These are phyloP conservation scores for Diabrotica virgifera DNA, from an alignment of 1,140 invertebrate species.

Conservation along the genomic window DNA sequence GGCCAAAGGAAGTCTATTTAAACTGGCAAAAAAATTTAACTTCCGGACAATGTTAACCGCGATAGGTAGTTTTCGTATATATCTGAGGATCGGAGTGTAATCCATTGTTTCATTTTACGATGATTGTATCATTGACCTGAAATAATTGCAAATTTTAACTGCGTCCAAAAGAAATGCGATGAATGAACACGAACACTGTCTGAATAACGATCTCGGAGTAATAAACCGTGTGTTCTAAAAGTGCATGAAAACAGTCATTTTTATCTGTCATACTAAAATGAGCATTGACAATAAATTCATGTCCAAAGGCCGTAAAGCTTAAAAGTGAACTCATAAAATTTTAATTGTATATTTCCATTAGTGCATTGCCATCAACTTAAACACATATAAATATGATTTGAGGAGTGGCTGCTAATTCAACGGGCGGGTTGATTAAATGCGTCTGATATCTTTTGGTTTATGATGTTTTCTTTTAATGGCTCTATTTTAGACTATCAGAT, in stretches of 20 bases:
- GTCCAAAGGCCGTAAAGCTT: conserved; percentile 17
- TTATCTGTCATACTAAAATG: conserved; percentile 20
- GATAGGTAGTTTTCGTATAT: too few relatives aligned
- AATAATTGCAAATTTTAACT: conserved; percentile 14
- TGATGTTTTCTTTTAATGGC: too few relatives aligned
- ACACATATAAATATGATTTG: conserved; percentile 15
- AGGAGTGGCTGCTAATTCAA: background rate
- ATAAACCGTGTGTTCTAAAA: conserved; percentile 16
- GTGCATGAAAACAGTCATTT: conserved; percentile 20
- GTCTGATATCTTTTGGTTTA: too few relatives aligned
- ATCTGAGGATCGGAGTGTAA: background rate
- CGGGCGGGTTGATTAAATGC: too few relatives aligned
- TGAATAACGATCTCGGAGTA: conserved; percentile 8
- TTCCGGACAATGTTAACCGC: too few relatives aligned
- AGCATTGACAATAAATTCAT: conserved; percentile 20
- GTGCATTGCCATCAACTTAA: conserved; percentile 16
- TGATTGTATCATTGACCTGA: conserved; percentile 8
- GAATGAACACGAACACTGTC: conserved; percentile 1
- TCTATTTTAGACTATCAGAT: too few relatives aligned
- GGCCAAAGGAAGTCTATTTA: too few relatives aligned
- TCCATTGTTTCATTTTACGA: conserved; percentile 3
- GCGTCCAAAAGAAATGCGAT: background rate
- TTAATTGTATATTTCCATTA: conserved; percentile 21
- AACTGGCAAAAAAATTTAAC: too few relatives aligned
- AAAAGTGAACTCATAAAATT: conserved; percentile 20